Percentiles rank a stretch among this genome's conserved stretches.
Conservation (phyloP, 1,140 invertebrate genomes). For the Drosophila melanogaster region Release_6_plus_ISO1_MT NC_004354.4:2796501-2797000, state of each 20-base stretch:
- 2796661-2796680: not conserved
- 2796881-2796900: slow-evolving; percentile 15
- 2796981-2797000: slow-evolving; percentile 8
- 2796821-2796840: not conserved
- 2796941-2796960: slow-evolving; percentile 24
- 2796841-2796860: not conserved
- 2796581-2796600: slow-evolving; percentile 12
- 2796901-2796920: slow-evolving; percentile 62
- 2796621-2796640: slow-evolving; percentile 22
- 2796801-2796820: no score
- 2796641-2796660: not conserved
- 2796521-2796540: slow-evolving; percentile 11
- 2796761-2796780: no score
- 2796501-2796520: slow-evolving; percentile 28
- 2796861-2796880: not conserved
- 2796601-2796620: slow-evolving; percentile 33
- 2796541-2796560: slow-evolving; percentile 20
- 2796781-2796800: no score
- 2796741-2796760: no score
- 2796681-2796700: no score
- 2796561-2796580: not conserved
- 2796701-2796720: no score
- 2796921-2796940: not conserved
- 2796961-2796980: slow-evolving; percentile 4
- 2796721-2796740: no score